These are phyloP conservation scores for Pygmarrhopalites habei DNA, from an alignment of 1,140 invertebrate species.

Conservation along the genomic window DNA sequence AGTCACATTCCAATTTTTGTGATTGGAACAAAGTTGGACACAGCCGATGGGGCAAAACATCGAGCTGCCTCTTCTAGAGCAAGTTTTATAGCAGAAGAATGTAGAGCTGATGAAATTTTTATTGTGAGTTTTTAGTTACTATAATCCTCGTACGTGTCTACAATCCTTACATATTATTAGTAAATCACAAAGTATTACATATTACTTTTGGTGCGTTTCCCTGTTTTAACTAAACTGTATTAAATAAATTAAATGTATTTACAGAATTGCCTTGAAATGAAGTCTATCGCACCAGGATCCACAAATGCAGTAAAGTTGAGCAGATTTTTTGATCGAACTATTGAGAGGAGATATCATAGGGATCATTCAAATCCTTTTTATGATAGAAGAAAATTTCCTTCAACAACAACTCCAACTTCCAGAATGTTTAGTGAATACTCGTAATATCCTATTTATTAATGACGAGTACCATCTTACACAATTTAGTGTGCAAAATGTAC, in stretches of 20 bases:
- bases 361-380: conserved; percentile 25
- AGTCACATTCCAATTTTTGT: conserved; percentile 82
- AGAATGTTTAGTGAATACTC: conserved; percentile 11
- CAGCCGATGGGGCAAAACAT: conserved; percentile 62
- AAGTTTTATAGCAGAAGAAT: conserved; percentile 79
- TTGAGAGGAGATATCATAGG: conserved; percentile 42
- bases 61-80: conserved; percentile 53
- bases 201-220: too few relatives aligned
- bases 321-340: conserved; percentile 87
- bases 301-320: conserved; percentile 85
- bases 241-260: too few relatives aligned
- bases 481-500: too few relatives aligned
- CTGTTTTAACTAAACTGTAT: too few relatives aligned
- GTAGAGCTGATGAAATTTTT: conserved; percentile 87
- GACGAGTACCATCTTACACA: not conserved
- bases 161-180: too few relatives aligned
- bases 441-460: not conserved
- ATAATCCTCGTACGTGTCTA: too few relatives aligned
- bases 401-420: conserved; percentile 1
- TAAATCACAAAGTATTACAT: too few relatives aligned
- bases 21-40: conserved; percentile 85
- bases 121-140: conserved; percentile 52
- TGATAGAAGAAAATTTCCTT: conserved; percentile 29
- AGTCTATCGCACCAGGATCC: conserved; percentile 81
- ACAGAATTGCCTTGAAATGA: conserved; percentile 66